Base-by-base conservation (phyloP, 1,140 invertebrate species). In the Ganaspis sp. region DNA sequence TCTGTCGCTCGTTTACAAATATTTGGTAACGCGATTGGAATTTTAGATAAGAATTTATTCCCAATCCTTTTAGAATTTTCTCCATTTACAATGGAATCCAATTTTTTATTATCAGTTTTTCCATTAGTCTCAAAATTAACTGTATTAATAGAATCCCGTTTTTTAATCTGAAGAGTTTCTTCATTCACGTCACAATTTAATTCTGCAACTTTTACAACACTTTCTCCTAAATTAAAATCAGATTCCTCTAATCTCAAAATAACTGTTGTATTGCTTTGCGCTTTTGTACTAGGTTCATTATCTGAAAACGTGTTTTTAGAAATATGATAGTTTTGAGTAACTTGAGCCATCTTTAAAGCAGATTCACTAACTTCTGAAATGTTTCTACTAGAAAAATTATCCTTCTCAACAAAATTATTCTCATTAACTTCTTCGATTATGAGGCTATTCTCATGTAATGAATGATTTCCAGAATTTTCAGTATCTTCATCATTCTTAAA, bases 1-100 rank as follows among this genome's bases (percentile, higher is more conserved):
- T 5, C 11, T 29, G n/a, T 29, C 15, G 12, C 1, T 29, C n/a
- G 15, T 11, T n/a, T 26, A 29, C 15, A 15, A 29, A 12, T 12
- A 64, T 26, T 26, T 1, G 15, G 29, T 12, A 64, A 34, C 29
- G 58, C 11, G 1, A 64, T 26, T 64, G 58, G 58, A 64, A 29
- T 29, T 64, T 12, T 8, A 29, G 58, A 64, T 29, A 64, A 34
- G n/a, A 26, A 64, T 64, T 29, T 64, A 64, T 64, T 64, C 58
- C 29, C 23, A 12, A 26, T n/a, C 0, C 0, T 29, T 26, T 64
- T 29, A 6, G 12, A 12, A 3, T 49, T 49, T 49, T 17, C 17
- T 49, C 45, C 1, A 17, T 49, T 34, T 49, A n/a, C 3, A 8
- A 34, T n/a, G 12, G 2, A n/a, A n/a, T 12, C 23, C n/a, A 12